Base-by-base conservation (phyloP, 2,797 vertebrate species). In the Scleropages formosus region DNA sequence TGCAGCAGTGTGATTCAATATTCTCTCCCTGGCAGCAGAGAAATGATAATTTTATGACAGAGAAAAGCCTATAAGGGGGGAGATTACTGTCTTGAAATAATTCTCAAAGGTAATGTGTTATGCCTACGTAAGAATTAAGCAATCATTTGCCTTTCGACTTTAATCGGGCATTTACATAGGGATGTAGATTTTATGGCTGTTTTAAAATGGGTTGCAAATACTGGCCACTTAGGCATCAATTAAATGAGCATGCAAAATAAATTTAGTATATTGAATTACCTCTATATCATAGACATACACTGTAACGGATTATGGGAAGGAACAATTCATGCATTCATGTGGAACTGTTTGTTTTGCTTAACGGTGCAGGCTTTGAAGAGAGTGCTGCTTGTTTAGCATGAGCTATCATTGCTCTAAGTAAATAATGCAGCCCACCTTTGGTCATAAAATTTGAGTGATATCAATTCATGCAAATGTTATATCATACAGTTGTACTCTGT, bases 1-100 rank as follows among this genome's bases (percentile, higher is more conserved):
- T 18, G 39, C 18, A 20, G 1, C 39, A 68, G 9, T 8, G 39
- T n/a, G 3, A 68, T 22, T 20, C 39, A 47, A 16, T 68, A 1
- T 47, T 61, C 18, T 61, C 20, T n/a, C 20, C 59, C 18, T 7
- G 65, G 31, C 18, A 46, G 18, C 18, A 13, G 16, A 47, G 20
- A 68, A 49, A 47, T 47, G 7, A 66, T 44, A 1, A 47, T n/a
- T n/a, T 20, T 49, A 46, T 47, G 65, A 68, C 4, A 68, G 65
- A 44, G 22, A 65, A 68, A 68, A n/a, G 31, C 65, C n/a, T 46
- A 49, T 8, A 44, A 47, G 44, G 39, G 16, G 3, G 0, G 39
- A 31, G 26, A 67, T 67, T 67, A n/a, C 65, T 16, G 22, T 31
- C 22, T 67, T n/a, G 65, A 67, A 68, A 68, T 68, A 46, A 68